A percentile compares a stretch with the other conserved stretches of the same genome.
Evolutionary conservation across 92 coral and sea anemone species (phyloP).

Genomic region (Porites divaricata): DNA sequence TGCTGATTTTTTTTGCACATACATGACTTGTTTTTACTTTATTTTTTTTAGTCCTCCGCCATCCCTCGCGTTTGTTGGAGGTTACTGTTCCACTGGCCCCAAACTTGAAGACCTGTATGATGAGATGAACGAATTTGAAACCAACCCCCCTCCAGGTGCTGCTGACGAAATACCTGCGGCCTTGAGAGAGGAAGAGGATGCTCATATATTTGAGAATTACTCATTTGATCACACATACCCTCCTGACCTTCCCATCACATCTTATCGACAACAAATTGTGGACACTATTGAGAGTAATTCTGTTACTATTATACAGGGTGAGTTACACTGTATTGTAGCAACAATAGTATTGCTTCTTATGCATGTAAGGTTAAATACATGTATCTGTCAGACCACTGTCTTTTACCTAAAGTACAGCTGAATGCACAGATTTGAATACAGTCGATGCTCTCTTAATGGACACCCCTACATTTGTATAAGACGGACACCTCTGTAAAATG

Average conservation of each 20-base stretch:
- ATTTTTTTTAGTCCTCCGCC: constrained; percentile 19
- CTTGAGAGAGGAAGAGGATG: constrained; percentile 81
- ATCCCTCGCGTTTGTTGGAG: constrained; percentile 24
- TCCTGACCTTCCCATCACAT: constrained; percentile 83
- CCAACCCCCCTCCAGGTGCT: constrained; percentile 43
- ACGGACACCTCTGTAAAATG: too few relatives aligned
- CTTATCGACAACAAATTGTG: constrained; percentile 80
- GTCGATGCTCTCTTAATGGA: too few relatives aligned
- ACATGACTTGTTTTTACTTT: too few relatives aligned
- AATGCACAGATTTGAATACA: too few relatives aligned
- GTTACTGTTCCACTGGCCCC: constrained; percentile 40
- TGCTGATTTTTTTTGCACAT: not conserved
- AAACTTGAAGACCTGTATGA: constrained; percentile 61
- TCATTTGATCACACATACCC: constrained; percentile 88
- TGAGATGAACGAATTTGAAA: constrained; percentile 71
- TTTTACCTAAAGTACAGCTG: too few relatives aligned
- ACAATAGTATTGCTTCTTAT: too few relatives aligned
- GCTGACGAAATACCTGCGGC: constrained; percentile 78
- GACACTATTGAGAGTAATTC: constrained; percentile 95
- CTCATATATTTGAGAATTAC: constrained; percentile 92
- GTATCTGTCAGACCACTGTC: too few relatives aligned
- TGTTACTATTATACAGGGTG: constrained; percentile 93
- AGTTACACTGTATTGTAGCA: constrained; percentile 2
- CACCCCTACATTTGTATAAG: too few relatives aligned
- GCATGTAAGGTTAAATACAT: too few relatives aligned